Conservation (phyloP, 1,140 invertebrate species). For the Samia ricini region DNA sequence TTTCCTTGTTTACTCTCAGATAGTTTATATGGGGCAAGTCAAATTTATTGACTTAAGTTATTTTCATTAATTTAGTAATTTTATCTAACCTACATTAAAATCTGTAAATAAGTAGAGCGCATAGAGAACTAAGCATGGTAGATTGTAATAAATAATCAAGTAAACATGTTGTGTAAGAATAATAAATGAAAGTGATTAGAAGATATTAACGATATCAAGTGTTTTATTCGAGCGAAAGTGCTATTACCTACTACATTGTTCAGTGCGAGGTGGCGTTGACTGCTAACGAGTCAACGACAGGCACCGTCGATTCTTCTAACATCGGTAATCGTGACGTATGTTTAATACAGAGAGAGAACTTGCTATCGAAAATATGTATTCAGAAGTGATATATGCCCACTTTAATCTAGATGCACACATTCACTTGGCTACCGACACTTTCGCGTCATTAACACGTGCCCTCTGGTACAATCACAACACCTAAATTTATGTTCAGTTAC, state of each 20-base stretch:
- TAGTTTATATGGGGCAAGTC: background rate
- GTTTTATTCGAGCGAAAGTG: conserved; percentile 10
- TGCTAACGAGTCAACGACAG: conserved; percentile 8
- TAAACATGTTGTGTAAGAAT: background rate
- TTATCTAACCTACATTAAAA: too few species aligned
- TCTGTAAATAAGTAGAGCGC: too few species aligned
- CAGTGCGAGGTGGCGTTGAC: conserved; percentile 7
- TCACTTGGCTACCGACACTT: background rate
- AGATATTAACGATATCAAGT: conserved; percentile 2
- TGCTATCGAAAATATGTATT: background rate
- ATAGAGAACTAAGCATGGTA: too few species aligned
- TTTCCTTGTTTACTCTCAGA: background rate
- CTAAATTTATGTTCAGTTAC: too few species aligned
- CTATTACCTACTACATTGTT: background rate
- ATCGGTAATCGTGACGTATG: background rate
- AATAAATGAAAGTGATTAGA: conserved; percentile 1
- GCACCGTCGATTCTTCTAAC: background rate
- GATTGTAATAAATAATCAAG: background rate
- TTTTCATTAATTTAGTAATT: too few species aligned
- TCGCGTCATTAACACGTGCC: background rate
- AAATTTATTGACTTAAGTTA: too few species aligned
- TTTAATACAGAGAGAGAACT: background rate
- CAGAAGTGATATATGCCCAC: background rate
- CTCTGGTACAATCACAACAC: too few species aligned
- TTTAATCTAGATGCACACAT: background rate